Conservation (phyloP, 1,140 invertebrate species). For the Drosophila seguyi region DNA sequence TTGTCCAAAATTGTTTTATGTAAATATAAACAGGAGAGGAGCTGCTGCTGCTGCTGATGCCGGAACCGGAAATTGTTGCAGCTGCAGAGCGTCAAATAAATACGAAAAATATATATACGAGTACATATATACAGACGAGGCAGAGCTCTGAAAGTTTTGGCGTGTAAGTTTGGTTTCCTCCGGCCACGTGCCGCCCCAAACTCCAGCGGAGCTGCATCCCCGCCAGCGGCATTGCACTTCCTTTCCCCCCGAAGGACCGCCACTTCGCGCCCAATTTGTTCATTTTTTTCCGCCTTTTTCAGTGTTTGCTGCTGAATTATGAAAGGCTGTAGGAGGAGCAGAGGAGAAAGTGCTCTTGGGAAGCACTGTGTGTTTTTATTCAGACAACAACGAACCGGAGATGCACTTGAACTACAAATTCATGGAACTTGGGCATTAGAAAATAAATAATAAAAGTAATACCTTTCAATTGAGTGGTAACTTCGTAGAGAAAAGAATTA, state of each 20-base stretch:
- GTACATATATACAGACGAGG: background rate
- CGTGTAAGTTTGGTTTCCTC: constrained; percentile 58
- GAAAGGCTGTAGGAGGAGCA: constrained; percentile 31
- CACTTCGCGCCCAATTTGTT: constrained; percentile 49
- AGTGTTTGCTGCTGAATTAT: constrained; percentile 57
- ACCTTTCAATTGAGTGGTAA: background rate
- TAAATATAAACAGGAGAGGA: constrained; percentile 73
- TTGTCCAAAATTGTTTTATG: constrained; percentile 82
- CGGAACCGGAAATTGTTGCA: constrained; percentile 82
- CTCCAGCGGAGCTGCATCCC: background rate
- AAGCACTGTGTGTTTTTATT: background rate
- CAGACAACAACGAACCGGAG: constrained; percentile 25
- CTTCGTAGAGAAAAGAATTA: background rate
- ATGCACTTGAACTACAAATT: constrained; percentile 26
- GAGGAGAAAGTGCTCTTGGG: constrained; percentile 24
- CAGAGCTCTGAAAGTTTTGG: constrained; percentile 59
- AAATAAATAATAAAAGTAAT: background rate
- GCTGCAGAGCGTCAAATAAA: constrained; percentile 74
- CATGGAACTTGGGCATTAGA: background rate
- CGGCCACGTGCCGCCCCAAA: constrained; percentile 33
- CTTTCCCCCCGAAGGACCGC: constrained; percentile 9
- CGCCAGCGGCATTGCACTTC: constrained; percentile 20
- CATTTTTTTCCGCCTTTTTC: constrained; percentile 35
- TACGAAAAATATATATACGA: constrained; percentile 40
- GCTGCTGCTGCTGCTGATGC: constrained; percentile 24